Percentiles rank a stretch among this genome's conserved stretches.
phyloP scores from a whole-genome alignment of 2,888 invertebrate species.

The Rhagonycha fulva region DNA sequence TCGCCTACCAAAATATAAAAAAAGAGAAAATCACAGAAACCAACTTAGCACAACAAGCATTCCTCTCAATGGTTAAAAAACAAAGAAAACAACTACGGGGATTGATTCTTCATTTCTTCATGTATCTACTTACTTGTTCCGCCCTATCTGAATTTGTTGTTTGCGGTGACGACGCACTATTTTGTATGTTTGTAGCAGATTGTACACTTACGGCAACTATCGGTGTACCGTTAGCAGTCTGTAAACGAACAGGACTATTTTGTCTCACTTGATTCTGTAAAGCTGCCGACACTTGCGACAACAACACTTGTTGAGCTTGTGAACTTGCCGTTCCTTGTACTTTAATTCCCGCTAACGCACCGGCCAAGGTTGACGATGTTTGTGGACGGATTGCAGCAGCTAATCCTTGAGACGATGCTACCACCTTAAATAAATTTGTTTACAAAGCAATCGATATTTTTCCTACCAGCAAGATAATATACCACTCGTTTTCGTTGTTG shows the following conservation, averaged over 20 bases:
- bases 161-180: constrained; percentile 34
- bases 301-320: constrained; percentile 59
- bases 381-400: constrained; percentile 59
- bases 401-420: constrained; percentile 60
- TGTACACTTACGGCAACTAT: constrained; percentile 58
- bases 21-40: not conserved
- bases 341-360: constrained; percentile 57
- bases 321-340: constrained; percentile 51
- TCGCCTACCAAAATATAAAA: not conserved
- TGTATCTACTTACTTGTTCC: constrained; percentile 50
- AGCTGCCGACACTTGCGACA: constrained; percentile 61
- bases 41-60: not conserved
- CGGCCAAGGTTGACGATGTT: constrained; percentile 55
- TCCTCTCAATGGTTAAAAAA: not conserved
- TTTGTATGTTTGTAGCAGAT: constrained; percentile 63
- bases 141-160: constrained; percentile 39
- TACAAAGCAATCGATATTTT: not conserved
- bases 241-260: constrained; percentile 64
- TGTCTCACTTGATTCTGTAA: constrained; percentile 60
- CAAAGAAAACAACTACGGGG: not conserved
- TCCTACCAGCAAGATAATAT: constrained; percentile 7
- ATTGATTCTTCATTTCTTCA: constrained; percentile 43
- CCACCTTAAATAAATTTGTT: constrained; percentile 54
- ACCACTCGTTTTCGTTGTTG: not conserved
- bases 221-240: constrained; percentile 54